These are phyloP conservation scores for Diorhabda sublineata DNA, from an alignment of 1,140 invertebrate species.

Conservation along the genomic window DNA sequence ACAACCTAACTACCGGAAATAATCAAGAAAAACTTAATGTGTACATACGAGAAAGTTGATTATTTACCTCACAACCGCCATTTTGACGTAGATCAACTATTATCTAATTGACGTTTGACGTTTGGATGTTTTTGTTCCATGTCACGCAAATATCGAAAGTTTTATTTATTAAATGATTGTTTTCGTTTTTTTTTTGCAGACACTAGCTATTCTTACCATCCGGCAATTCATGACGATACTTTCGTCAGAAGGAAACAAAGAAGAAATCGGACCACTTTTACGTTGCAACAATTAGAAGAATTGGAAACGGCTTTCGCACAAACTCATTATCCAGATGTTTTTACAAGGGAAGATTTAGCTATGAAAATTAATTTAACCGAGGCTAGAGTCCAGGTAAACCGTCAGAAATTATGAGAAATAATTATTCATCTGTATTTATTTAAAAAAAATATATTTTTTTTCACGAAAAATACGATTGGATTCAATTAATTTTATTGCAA, in stretches of 20 bases:
- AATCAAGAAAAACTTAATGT: too few species aligned
- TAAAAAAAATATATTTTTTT: not conserved
- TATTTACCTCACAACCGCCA: too few species aligned
- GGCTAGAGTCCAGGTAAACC: slow-evolving; percentile 89
- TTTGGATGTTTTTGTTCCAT: too few species aligned
- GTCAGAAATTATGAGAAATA: not conserved
- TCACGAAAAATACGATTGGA: not conserved
- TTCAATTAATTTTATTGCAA: not conserved
- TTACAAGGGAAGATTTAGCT: slow-evolving; percentile 95
- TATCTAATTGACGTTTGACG: not conserved
- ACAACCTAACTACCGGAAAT: too few species aligned
- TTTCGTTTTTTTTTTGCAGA: slow-evolving; percentile 56
- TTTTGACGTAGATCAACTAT: too few species aligned
- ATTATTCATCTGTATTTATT: not conserved
- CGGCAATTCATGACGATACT: slow-evolving; percentile 93
- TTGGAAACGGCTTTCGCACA: slow-evolving; percentile 95
- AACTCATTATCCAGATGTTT: slow-evolving; percentile 98
- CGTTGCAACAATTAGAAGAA: slow-evolving; percentile 93
- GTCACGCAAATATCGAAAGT: too few species aligned
- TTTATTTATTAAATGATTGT: not conserved
- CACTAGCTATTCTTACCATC: slow-evolving; percentile 85
- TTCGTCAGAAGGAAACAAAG: slow-evolving; percentile 94
- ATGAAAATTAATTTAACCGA: slow-evolving; percentile 98
- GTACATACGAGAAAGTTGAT: too few species aligned
- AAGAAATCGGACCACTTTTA: slow-evolving; percentile 94